Conservation (phyloP, 2,888 invertebrate genomes). For the Lepeophtheirus nordmannii region DNA sequence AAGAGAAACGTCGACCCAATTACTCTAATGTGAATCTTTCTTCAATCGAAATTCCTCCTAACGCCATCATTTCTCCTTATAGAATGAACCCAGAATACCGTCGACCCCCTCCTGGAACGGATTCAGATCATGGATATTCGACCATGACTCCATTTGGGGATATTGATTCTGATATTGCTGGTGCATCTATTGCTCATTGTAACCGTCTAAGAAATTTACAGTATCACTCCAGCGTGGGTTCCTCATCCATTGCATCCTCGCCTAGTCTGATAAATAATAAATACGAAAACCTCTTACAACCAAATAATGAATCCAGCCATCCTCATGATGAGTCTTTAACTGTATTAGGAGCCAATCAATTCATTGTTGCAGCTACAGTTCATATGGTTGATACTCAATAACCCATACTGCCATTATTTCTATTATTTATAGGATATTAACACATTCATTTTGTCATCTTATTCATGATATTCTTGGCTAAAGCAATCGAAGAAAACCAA, state of each 20-base stretch:
- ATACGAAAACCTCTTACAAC: neutral
- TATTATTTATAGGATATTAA: no score
- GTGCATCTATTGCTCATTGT: neutral
- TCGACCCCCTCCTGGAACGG: constrained; percentile 51
- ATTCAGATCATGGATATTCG: constrained; percentile 82
- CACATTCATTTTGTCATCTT: no score
- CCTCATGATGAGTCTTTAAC: neutral
- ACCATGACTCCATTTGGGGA: constrained; percentile 58
- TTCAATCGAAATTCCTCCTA: neutral
- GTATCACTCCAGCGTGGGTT: neutral
- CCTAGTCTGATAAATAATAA: neutral
- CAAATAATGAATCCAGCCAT: neutral
- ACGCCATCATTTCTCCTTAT: constrained; percentile 54
- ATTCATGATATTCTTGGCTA: no score
- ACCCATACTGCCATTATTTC: neutral
- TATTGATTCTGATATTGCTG: constrained; percentile 17
- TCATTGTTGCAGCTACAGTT: constrained; percentile 24
- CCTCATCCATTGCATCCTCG: constrained; percentile 11
- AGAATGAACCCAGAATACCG: constrained; percentile 64
- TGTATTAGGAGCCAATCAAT: constrained; percentile 13
- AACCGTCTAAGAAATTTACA: neutral
- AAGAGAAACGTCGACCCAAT: neutral
- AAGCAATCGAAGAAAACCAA: no score
- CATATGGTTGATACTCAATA: constrained; percentile 19
- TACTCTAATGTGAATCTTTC: neutral